A percentile compares a stretch with the other conserved stretches of the same genome.
Conservation (phyloP, 2,113 vertebrate genomes). For the Corythaeola cristata region DNA sequence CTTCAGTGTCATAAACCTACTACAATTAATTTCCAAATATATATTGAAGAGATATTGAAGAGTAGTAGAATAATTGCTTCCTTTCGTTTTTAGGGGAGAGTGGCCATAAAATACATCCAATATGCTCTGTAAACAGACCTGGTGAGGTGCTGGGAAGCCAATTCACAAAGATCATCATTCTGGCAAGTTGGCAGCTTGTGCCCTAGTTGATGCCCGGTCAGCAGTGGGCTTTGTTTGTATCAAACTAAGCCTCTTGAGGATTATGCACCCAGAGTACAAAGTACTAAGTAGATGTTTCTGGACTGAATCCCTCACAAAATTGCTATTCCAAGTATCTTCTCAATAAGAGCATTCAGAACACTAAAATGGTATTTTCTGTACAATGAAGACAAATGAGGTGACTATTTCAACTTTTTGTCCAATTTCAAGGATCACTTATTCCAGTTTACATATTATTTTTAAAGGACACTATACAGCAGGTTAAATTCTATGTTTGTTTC, state of each 20-base stretch:
- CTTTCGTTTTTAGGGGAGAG: neutral
- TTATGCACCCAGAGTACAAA: neutral
- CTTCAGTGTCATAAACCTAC: neutral
- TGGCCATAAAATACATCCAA: neutral
- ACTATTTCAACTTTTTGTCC: neutral
- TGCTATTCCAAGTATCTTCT: neutral
- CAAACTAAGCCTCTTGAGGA: neutral
- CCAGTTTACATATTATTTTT: neutral
- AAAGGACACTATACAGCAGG: neutral
- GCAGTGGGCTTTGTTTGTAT: neutral
- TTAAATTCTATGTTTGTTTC: neutral
- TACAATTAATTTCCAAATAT: neutral
- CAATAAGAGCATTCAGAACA: neutral
- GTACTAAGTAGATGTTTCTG: neutral
- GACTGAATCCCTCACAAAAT: neutral
- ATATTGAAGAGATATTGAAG: neutral
- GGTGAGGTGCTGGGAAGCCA: neutral
- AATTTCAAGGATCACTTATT: neutral
- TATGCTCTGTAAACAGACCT: fast-evolving
- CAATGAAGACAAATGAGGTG: neutral
- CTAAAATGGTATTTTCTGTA: neutral
- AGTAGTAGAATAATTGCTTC: neutral
- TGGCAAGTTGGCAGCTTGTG: neutral
- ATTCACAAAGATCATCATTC: neutral
- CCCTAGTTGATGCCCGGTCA: neutral